Percentiles rank a stretch among this genome's conserved stretches.
phyloP scores from a whole-genome alignment of 2,797 vertebrate species.

The Dipus sagitta region DNA sequence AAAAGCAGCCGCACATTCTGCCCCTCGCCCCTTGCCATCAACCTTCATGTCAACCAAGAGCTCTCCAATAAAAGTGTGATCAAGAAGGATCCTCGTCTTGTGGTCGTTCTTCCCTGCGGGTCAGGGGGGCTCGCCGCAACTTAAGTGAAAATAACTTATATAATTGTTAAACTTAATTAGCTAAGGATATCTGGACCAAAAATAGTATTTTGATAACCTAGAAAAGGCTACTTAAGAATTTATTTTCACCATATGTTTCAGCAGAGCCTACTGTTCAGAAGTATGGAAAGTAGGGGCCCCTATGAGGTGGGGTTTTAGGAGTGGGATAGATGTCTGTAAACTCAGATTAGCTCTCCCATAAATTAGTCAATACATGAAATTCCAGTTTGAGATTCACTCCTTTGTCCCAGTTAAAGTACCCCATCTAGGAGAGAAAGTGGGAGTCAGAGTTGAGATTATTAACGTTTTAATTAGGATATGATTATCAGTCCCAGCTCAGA shows the following conservation, averaged over 20 bases:
- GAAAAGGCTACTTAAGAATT: conserved; percentile 3
- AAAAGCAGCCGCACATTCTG: too few relatives aligned
- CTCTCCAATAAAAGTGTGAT: too few relatives aligned
- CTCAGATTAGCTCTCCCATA: neutral
- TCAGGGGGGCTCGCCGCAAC: too few relatives aligned
- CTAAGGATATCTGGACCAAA: conserved; percentile 30
- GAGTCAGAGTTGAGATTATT: neutral
- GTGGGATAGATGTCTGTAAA: neutral
- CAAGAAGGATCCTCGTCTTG: too few relatives aligned
- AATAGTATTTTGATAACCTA: conserved; percentile 18
- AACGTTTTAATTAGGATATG: neutral
- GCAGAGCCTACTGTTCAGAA: neutral
- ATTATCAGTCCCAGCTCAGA: neutral
- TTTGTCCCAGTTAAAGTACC: conserved; percentile 21
- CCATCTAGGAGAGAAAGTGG: neutral
- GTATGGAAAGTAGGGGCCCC: neutral
- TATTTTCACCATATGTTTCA: neutral
- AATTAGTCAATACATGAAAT: conserved; percentile 24
- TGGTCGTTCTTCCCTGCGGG: too few relatives aligned
- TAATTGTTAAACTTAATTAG: conserved; percentile 16
- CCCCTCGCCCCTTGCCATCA: too few relatives aligned
- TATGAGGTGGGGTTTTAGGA: neutral
- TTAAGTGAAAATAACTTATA: conserved; percentile 48
- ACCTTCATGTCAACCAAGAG: too few relatives aligned
- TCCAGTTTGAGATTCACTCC: neutral